phyloP scores from a whole-genome alignment of 2,113 vertebrate genomes.

The Pomatorhinus ruficollis region DNA sequence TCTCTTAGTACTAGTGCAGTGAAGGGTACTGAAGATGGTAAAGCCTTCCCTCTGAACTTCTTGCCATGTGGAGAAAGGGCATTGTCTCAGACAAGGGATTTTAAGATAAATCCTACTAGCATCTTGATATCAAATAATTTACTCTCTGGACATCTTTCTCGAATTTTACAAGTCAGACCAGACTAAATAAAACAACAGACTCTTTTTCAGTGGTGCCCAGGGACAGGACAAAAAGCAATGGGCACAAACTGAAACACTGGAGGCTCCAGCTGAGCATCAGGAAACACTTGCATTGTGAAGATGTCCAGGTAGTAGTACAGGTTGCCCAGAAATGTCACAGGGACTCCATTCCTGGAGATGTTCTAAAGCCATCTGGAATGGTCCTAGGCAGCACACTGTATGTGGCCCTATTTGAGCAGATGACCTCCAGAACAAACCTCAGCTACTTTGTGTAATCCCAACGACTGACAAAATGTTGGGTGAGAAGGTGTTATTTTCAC shows the following conservation, averaged over 20 bases:
- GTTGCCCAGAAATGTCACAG: not conserved
- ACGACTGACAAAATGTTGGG: fast-evolving
- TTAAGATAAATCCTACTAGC: not conserved
- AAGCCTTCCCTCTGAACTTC: not conserved
- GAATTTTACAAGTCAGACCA: not conserved
- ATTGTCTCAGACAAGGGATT: not conserved
- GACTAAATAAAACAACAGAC: not conserved
- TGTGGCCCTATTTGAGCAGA: not conserved
- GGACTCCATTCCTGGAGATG: not conserved
- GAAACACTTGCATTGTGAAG: not conserved
- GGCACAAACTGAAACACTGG: not conserved
- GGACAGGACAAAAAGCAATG: not conserved
- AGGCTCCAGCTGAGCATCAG: not conserved
- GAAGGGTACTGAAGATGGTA: not conserved
- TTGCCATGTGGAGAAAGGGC: not conserved
- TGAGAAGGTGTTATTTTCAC: not conserved
- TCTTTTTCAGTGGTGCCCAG: not conserved
- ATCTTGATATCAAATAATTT: not conserved
- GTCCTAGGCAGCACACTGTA: not conserved
- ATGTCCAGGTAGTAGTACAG: not conserved
- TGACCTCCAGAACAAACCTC: not conserved
- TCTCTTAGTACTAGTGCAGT: not conserved
- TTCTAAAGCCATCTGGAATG: not conserved
- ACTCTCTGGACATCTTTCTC: not conserved
- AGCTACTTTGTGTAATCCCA: not conserved